Conservation (phyloP, 2,888 invertebrate species). For the Epinotia demarniana region DNA sequence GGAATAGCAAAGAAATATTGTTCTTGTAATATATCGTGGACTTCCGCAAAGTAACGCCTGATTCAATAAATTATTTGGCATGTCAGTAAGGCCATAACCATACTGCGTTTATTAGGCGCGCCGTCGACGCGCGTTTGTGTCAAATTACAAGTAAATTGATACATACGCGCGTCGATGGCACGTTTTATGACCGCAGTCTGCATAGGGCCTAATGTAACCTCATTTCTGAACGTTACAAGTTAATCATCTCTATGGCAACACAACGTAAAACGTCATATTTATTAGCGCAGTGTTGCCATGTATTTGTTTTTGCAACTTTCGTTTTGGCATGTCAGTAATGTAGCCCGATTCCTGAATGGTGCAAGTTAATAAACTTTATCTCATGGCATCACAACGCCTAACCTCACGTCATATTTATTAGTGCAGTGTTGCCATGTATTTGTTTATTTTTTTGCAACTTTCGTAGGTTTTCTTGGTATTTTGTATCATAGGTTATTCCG, state of each 20-base stretch:
- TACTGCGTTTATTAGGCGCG: no score
- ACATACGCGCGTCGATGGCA: no score
- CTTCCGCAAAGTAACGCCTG: no score
- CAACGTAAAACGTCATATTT: neutral
- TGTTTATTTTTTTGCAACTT: slow-evolving; percentile 5
- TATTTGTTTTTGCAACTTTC: slow-evolving; percentile 5
- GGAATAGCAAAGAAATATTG: no score
- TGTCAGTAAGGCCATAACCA: neutral
- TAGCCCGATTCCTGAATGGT: neutral
- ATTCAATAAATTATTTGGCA: no score
- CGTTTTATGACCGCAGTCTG: no score
- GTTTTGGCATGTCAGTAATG: neutral
- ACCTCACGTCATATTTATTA: neutral
- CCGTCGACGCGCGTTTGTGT: no score
- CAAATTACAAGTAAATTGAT: no score
- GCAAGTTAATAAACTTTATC: neutral
- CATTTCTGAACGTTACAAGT: neutral
- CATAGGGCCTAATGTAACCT: neutral
- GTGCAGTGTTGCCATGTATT: slow-evolving; percentile 4
- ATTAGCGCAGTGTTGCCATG: neutral
- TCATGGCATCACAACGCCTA: slow-evolving; percentile 8
- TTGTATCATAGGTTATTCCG: slow-evolving; percentile 23
- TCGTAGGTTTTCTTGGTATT: neutral
- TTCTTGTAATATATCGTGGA: no score
- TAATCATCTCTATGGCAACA: slow-evolving; percentile 6